Percentiles rank a stretch among this genome's conserved stretches.
Evolutionary conservation across 2,888 invertebrate species (phyloP).

Genomic region (Agapostemon virescens): DNA sequence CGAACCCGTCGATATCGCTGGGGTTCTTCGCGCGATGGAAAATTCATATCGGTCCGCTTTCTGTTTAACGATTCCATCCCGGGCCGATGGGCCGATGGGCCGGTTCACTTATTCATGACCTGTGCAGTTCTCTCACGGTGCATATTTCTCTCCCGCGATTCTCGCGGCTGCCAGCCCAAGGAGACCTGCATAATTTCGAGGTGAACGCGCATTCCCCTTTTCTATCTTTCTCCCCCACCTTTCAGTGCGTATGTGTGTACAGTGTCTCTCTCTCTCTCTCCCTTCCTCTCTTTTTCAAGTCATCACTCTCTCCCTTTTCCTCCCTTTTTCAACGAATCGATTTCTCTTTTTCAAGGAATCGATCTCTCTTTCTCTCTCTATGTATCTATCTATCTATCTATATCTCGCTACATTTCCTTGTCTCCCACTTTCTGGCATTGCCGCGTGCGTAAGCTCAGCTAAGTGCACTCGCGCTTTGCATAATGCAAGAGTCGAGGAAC

Average conservation of each 20-base stretch:
- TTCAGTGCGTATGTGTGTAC: too few species aligned
- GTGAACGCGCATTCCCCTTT: not conserved
- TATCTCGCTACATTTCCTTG: not conserved
- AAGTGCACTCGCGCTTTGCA: slow-evolving; percentile 1
- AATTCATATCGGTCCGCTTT: slow-evolving; percentile 21
- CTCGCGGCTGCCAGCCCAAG: not conserved
- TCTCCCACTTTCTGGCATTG: not conserved
- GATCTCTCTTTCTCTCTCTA: too few species aligned
- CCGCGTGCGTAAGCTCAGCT: not conserved
- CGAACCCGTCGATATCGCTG: not conserved
- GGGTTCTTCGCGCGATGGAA: not conserved
- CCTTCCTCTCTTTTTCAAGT: too few species aligned
- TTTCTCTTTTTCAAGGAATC: too few species aligned
- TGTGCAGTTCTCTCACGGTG: slow-evolving; percentile 1
- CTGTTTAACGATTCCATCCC: slow-evolving; percentile 30
- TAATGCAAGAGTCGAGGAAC: not conserved
- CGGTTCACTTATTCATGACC: slow-evolving; percentile 33
- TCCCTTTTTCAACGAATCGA: too few species aligned
- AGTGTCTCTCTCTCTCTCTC: too few species aligned
- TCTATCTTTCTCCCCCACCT: too few species aligned
- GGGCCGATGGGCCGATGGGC: slow-evolving; percentile 19
- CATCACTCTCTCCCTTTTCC: too few species aligned
- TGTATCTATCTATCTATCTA: too few species aligned
- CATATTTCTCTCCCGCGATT: slow-evolving; percentile 1
- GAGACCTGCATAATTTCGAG: slow-evolving; percentile 1